phyloP scores from a whole-genome alignment of 2,888 invertebrate species.

The Lacanobia wlatinum region DNA sequence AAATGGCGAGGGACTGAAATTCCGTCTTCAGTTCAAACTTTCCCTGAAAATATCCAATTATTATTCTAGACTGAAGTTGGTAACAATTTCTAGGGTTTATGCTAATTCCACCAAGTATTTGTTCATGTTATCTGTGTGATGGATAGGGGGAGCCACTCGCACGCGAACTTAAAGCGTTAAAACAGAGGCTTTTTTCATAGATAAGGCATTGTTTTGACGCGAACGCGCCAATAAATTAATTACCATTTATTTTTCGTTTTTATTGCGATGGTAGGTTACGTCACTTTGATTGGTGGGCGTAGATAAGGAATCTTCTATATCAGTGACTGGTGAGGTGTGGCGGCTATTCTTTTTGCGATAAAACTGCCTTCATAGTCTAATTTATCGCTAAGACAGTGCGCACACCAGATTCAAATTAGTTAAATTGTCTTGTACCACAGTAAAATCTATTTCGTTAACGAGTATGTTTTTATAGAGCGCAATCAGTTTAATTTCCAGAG shows the following conservation, averaged over 20 bases:
- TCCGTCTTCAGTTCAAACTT: constrained; percentile 35
- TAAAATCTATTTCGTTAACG: no score
- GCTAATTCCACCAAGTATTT: constrained; percentile 81
- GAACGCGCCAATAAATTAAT: constrained; percentile 62
- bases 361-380: not conserved
- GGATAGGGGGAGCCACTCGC: constrained; percentile 78
- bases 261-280: constrained; percentile 42
- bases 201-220: constrained; percentile 64
- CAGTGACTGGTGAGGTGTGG: constrained; percentile 35
- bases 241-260: constrained; percentile 61
- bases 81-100: constrained; percentile 81
- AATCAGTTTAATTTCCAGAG: not conserved
- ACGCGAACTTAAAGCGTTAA: constrained; percentile 73
- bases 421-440: not conserved
- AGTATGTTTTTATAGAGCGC: not conserved
- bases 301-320: constrained; percentile 40
- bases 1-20: constrained; percentile 63
- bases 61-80: constrained; percentile 72
- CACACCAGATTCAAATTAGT: not conserved
- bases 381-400: constrained; percentile 3
- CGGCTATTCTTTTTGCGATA: constrained; percentile 25
- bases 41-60: constrained; percentile 67
- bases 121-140: constrained; percentile 84
- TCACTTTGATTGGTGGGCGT: constrained; percentile 41
- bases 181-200: constrained; percentile 61